A percentile compares a stretch with the other conserved stretches of the same genome.
Evolutionary conservation across 2,888 invertebrate genomes (phyloP).

Genomic region (Drosophila hamatofila): DNA sequence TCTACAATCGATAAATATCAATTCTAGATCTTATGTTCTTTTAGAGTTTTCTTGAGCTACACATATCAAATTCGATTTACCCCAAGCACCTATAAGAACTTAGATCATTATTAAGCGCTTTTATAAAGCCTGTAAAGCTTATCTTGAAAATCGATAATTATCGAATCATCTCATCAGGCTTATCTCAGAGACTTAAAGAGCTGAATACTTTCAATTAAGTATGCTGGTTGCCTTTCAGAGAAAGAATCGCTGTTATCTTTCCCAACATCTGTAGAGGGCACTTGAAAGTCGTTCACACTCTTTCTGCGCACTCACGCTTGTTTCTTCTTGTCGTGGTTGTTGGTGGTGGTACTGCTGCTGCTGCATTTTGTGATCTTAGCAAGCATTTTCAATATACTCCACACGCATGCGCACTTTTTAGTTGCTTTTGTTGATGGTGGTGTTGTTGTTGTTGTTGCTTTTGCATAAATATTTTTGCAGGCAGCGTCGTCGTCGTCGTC

Average conservation of each 20-base stretch:
- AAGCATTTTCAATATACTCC: conserved; percentile 49
- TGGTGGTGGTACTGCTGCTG: conserved; percentile 32
- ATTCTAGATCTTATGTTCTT: too few species aligned
- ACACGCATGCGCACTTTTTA: conserved; percentile 66
- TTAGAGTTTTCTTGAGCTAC: not conserved
- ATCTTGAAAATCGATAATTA: not conserved
- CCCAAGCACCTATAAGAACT: not conserved
- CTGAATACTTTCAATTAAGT: not conserved
- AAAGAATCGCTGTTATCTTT: not conserved
- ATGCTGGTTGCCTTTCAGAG: not conserved
- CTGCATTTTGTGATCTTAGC: conserved; percentile 50
- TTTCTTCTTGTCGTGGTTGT: conserved; percentile 30
- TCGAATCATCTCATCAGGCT: not conserved
- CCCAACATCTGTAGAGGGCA: conserved; percentile 7
- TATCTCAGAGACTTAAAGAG: not conserved
- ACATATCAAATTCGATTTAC: not conserved
- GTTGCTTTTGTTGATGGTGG: conserved; percentile 40
- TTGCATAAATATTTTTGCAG: conserved; percentile 80
- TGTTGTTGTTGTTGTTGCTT: conserved; percentile 57
- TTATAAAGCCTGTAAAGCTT: not conserved
- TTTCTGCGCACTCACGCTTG: not conserved
- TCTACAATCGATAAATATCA: not conserved
- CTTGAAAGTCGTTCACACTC: not conserved
- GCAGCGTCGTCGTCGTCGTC: conserved; percentile 45
- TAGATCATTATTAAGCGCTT: too few species aligned